A percentile compares a stretch with the other conserved stretches of the same genome.
These are phyloP conservation scores for Lapara coniferarum DNA, from an alignment of 2,888 invertebrate genomes.

Conservation along the genomic window DNA sequence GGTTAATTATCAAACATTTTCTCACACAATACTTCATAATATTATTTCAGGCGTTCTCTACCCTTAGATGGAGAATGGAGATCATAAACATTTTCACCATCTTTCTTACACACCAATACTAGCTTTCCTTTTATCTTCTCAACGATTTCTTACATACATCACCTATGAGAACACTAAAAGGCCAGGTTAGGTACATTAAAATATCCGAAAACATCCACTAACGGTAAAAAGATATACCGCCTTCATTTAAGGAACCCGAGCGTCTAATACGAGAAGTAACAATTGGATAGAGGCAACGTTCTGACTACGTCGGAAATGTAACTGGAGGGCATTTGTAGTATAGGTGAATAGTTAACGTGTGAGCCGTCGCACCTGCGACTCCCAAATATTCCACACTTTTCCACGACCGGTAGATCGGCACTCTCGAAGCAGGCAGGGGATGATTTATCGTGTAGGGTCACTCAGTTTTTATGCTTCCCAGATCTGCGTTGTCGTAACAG, in stretches of 20 bases:
- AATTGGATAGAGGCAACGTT: conserved; percentile 43
- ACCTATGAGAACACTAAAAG: neutral
- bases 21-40: no score
- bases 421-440: neutral
- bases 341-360: conserved; percentile 58
- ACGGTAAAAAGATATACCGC: conserved; percentile 27
- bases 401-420: conserved; percentile 23
- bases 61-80: no score
- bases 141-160: neutral
- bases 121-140: neutral
- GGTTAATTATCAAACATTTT: no score
- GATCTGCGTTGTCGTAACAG: no score
- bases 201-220: conserved; percentile 10
- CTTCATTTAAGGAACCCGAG: conserved; percentile 15
- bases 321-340: conserved; percentile 60
- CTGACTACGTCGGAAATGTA: conserved; percentile 60
- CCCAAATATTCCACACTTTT: conserved; percentile 52
- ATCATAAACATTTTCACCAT: no score
- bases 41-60: no score
- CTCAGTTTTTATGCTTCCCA: no score
- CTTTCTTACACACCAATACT: no score
- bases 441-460: neutral
- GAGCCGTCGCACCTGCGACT: conserved; percentile 64
- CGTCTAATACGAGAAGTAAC: conserved; percentile 20
- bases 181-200: neutral